A percentile compares a stretch with the other conserved stretches of the same genome.
phyloP scores from a whole-genome alignment of 2,888 invertebrate genomes.

The Brachynemurus nebulosus region DNA sequence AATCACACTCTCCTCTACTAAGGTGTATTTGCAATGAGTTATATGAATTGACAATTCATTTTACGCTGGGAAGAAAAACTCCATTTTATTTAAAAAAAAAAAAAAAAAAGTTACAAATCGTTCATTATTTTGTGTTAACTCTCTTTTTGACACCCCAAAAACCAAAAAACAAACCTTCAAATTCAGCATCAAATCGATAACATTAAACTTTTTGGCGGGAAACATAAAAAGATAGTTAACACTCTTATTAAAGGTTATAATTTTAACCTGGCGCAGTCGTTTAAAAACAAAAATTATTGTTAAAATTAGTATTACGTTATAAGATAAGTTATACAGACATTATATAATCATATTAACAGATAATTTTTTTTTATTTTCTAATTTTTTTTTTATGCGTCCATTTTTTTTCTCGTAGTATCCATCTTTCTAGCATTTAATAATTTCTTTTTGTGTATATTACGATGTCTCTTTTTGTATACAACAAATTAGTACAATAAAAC shows the following conservation, averaged over 20 bases:
- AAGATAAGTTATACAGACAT: neutral
- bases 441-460: neutral
- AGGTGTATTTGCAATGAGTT: neutral
- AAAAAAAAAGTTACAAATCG: neutral
- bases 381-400: neutral
- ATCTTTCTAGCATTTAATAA: neutral
- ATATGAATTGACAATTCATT: neutral
- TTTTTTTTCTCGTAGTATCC: neutral
- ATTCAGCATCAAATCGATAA: no score
- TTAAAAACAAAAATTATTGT: neutral
- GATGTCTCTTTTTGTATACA: no score
- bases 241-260: no score
- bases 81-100: neutral
- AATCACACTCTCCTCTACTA: conserved; percentile 2
- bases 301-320: conserved; percentile 1
- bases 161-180: no score
- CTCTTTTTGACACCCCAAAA: no score
- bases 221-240: no score
- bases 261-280: neutral
- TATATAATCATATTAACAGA: neutral
- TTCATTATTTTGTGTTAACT: no score
- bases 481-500: no score
- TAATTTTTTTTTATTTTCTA: neutral
- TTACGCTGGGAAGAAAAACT: neutral
- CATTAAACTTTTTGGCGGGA: no score